Base-by-base conservation (phyloP, 2,888 invertebrate species). In the Tholera decimalis region DNA sequence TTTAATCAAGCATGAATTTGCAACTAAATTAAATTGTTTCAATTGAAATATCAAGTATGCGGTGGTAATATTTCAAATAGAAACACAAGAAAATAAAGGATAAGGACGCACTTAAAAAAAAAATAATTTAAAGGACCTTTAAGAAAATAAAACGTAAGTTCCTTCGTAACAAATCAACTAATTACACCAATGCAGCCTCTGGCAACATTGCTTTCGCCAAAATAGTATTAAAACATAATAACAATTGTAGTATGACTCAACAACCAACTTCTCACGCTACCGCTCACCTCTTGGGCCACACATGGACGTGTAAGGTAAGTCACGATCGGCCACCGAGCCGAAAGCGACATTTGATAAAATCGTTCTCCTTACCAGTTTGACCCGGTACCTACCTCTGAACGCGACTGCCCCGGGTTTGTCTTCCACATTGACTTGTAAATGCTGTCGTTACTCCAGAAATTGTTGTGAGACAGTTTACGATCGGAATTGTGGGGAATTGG, bases 291-390 rank as follows among this genome's bases (percentile, higher is more conserved):
- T 86, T 80, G 63, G 2, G 8, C 77, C 77, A 56, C 20, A 57
- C 71, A 64, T 73, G 65, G 82, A 88, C 93, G 86, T 88, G 91
- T 93, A 94, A 92, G 93, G 94, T 92, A 92, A 94, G 95, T 94
- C 95, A 95, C 94, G 94, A 95, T 85, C 89, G 91, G 89, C 91
- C 91, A 91, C 91, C 92, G 91, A 90, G 90, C 92, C 90, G 89
- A 92, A 92, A 90, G 91, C 91, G 91, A 92, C 93, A 88, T 91
- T 90, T 88, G 95, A 95, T 95, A 94, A 90, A 88, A 94, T 94
- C 94, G 93, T 89, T 89, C 93, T 89, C 88, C 92, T 92, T 89
- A 86, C 88, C 88, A 88, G 85, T 85, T 84, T 91, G 93, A 92
- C 93, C 93, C 84, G 77, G 88, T 89, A 89, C 91, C 88, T 89